Base-by-base conservation (phyloP, 2,113 vertebrate genomes). In the Illadopsis cleaveri region DNA sequence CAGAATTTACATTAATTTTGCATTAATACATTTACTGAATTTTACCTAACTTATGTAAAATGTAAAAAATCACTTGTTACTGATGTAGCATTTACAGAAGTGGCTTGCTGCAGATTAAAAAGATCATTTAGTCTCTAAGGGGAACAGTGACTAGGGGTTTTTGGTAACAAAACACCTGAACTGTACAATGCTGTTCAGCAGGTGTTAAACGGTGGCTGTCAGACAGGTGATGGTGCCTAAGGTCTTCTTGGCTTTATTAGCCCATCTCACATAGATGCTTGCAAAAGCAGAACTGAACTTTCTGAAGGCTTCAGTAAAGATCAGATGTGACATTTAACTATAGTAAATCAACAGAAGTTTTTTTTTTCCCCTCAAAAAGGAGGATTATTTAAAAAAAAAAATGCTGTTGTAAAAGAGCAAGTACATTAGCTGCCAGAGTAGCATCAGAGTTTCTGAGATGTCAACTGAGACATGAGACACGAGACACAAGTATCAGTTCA, bases 1-100 rank as follows among this genome's bases (percentile, higher is more conserved):
- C 8, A 44, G 30, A 22, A 58, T 48, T 40, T 10, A 21, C 0
- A 0, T 30, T 14, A 54, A 20, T 82, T 54, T 12, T 23, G 28
- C 9, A 5, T 69, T 1, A 68, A 12, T 45, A 23, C 8, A 22
- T 68, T 61, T 54, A 35, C 22, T 35, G 47, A 47, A 28, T 62
- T 70, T 69, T 62, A 69, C 4, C 5, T 61, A 33, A 30, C 11
- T 16, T 45, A 53, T 0, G 0, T 61, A 25, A 68, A 72, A 80
- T 42, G 31, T 56, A 9, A 81, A 40, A 53, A 47, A 45, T 18
- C 4, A 12, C 37, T 30, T 33, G 2, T 58, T 68, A 38, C 13
- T 53, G 21, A 37, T 23, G 4, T 38, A 62, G 12, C 5, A 21
- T 42, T 57, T 70, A 51, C 17, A 20, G 11, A 78, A 56, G 10